A percentile compares a stretch with the other conserved stretches of the same genome.
Evolutionary conservation across 2,113 vertebrate genomes (phyloP).

Genomic region (Paramormyrops kingsleyae): DNA sequence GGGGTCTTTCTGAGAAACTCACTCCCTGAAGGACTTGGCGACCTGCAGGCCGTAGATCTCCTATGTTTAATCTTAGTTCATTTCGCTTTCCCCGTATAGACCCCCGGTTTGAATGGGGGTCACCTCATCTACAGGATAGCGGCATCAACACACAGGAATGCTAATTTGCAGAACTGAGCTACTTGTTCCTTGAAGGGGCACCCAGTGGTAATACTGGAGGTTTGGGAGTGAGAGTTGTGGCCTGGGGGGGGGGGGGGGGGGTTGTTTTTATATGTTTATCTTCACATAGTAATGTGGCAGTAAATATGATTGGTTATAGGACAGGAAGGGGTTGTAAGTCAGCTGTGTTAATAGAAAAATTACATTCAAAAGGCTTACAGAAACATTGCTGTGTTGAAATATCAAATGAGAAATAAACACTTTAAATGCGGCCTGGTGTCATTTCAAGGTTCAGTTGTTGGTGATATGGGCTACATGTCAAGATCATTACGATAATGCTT

Average conservation of each 20-base stretch:
- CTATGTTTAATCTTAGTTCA: background rate
- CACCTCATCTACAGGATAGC: background rate
- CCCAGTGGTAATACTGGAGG: background rate
- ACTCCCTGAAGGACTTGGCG: background rate
- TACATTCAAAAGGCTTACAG: background rate
- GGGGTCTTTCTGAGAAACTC: background rate
- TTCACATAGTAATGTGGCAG: background rate
- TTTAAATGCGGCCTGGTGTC: background rate
- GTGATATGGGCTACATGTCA: background rate
- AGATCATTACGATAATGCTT: background rate
- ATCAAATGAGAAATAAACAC: conserved; percentile 3
- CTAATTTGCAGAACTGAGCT: background rate
- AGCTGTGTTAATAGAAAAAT: background rate
- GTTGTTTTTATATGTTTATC: background rate
- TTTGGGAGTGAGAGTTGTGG: background rate
- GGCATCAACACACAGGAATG: background rate
- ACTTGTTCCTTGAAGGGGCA: background rate
- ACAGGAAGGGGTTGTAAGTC: background rate
- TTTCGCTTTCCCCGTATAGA: background rate
- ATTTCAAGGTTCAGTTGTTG: background rate
- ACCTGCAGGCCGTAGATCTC: background rate
- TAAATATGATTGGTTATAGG: background rate
- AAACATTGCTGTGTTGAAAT: background rate
- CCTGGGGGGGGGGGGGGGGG: background rate
- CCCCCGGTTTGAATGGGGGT: background rate